Evolutionary conservation across 2,797 vertebrate genomes (phyloP), one percentile per base, ranked within the genome.

Genomic region (Acipenser transmontanus): DNA sequence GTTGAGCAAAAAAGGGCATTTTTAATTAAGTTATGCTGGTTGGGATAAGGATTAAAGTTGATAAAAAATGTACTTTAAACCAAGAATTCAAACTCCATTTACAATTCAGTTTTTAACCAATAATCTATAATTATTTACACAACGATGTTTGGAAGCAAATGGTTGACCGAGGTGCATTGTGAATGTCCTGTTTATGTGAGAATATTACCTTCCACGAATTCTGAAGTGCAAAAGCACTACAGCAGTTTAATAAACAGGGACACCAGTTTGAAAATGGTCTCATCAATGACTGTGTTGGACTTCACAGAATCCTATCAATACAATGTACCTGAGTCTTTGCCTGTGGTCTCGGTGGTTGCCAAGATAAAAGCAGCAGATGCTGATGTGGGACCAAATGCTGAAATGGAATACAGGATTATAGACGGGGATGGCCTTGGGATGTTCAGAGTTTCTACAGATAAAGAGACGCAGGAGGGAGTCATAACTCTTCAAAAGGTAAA

Each of bases 351-450:
- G 1, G 91, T 94, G 63, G 95, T 98, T 70, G 95, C 95, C 71
- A 91, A 89, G 83, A 91, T 98, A 84, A 98, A 96, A 85, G 96
- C 95, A 1, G 85, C 79, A 0, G 96, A 98, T 65, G 91, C 92
- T n/a, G 96, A 98, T 67, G 85, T 93, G 14, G 94, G 95, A 67
- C 74, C 83, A 64, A 98, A 97, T 7, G 94, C 96, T 0, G 95
- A 97, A 84, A 98, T 98, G 94, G 94, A 98, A 73, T 98, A 97
- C 77, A 89, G 89, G 74, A 95, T 98, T 72, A 89, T 95, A 78
- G 95, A 98, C 66, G 93, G 94, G 12, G 94, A 98, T 34, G 92
- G 90, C 4, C 70, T 92, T 1, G 88, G 91, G 48, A 74, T 93
- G 71, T 97, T 98, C 83, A 95, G 93, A 84, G 90, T 98, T 75